A percentile compares a stretch with the other conserved stretches of the same genome.
These are phyloP conservation scores for Eupeodes luniger DNA, from an alignment of 2,888 invertebrate genomes.

Conservation along the genomic window DNA sequence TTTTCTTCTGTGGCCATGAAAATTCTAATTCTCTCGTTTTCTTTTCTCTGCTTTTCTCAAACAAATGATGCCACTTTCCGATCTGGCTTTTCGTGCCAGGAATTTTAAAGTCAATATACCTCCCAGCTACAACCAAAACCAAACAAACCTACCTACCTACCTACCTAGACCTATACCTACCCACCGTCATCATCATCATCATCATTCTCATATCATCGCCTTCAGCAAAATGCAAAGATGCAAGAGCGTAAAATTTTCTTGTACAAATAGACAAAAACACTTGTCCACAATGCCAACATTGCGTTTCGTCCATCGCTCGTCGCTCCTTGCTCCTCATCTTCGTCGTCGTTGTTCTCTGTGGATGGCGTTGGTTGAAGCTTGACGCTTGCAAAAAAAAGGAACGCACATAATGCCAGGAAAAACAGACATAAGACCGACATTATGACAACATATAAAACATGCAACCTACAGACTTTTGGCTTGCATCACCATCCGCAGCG, in stretches of 20 bases:
- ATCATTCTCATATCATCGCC: too few species aligned
- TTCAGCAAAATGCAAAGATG: not conserved
- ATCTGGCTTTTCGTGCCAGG: not conserved
- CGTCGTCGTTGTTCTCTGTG: not conserved
- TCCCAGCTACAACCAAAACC: not conserved
- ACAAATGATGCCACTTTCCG: not conserved
- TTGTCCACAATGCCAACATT: constrained; percentile 53
- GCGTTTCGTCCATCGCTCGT: too few species aligned
- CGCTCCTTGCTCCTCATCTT: too few species aligned
- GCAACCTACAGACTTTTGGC: constrained; percentile 23
- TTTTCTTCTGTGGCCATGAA: constrained; percentile 20
- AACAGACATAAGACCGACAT: constrained; percentile 14
- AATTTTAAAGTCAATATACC: constrained; percentile 21
- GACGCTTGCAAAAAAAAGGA: not conserved
- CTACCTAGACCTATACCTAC: too few species aligned
- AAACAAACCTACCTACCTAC: too few species aligned
- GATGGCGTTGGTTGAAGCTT: not conserved
- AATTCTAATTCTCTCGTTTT: not conserved
- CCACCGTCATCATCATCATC: too few species aligned
- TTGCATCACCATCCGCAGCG: not conserved
- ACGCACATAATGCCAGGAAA: constrained; percentile 7
- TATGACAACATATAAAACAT: not conserved
- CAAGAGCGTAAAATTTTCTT: constrained; percentile 23
- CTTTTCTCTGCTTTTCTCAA: too few species aligned
- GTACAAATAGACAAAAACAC: constrained; percentile 50